Percentiles rank a stretch among this genome's conserved stretches.
Evolutionary conservation across 64 coral and sea anemone genomes (phyloP).

Genomic region (Stichodactyla mertensii): DNA sequence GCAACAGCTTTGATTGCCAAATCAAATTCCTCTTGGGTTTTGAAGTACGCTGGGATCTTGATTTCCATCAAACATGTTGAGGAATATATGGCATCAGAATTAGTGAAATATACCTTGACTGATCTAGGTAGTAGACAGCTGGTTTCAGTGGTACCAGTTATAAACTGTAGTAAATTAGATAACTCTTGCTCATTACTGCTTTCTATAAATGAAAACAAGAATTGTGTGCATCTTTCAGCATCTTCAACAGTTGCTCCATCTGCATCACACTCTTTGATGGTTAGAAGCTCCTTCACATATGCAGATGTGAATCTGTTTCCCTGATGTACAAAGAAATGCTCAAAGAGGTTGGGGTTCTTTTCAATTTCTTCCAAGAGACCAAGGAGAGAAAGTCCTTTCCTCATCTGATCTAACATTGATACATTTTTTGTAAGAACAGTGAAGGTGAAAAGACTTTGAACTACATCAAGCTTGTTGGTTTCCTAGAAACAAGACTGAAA

Average conservation of each 20-base stretch:
- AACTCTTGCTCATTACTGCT: constrained; percentile 9
- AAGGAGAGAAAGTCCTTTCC: constrained; percentile 1
- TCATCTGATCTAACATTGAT: background rate
- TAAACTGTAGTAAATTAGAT: constrained; percentile 8
- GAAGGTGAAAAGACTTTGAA: background rate
- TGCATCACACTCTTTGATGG: background rate
- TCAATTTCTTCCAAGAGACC: background rate
- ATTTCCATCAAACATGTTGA: constrained; percentile 21
- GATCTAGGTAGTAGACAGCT: constrained; percentile 10
- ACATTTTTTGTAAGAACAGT: background rate
- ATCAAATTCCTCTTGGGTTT: constrained; percentile 12
- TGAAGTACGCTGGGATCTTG: constrained; percentile 1
- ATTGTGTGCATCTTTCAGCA: background rate
- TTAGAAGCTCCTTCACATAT: constrained; percentile 13
- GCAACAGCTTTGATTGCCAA: constrained; percentile 5
- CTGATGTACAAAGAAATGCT: background rate
- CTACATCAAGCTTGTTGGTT: constrained; percentile 1
- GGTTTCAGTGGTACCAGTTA: constrained; percentile 11
- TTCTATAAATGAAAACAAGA: background rate
- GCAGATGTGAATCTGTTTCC: background rate
- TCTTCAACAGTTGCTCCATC: background rate
- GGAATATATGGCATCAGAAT: constrained; percentile 12
- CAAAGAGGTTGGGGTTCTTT: background rate
- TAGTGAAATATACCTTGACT: constrained; percentile 4
- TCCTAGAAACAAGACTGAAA: background rate